Evolutionary conservation across 2,888 invertebrate species (phyloP).

Genomic region (Callinectes sapidus): DNA sequence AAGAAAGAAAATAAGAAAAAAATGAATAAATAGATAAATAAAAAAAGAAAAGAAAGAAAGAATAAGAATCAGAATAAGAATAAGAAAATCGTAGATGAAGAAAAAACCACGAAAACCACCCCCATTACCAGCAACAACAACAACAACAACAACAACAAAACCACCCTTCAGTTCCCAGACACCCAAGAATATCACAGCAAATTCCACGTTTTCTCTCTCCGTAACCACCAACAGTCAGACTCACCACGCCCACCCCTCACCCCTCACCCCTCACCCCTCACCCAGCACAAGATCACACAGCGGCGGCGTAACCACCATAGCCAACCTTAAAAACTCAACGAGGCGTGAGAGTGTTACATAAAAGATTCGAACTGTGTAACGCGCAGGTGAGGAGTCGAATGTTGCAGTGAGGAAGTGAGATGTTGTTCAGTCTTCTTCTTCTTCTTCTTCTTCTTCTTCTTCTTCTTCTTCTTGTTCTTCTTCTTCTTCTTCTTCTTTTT

Average conservation of each 20-base stretch:
- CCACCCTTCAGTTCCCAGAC: neutral
- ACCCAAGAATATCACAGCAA: neutral
- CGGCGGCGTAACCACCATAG: neutral
- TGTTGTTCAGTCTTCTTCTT: too few species aligned
- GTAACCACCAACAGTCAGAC: neutral
- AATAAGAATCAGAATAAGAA: too few species aligned
- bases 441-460: too few species aligned
- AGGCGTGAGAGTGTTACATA: neutral
- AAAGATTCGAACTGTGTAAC: neutral
- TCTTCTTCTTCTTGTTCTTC: too few species aligned
- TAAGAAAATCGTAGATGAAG: too few species aligned
- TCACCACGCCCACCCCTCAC: neutral
- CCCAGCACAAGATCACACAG: constrained; percentile 14
- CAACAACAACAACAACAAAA: too few species aligned
- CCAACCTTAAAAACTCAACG: neutral
- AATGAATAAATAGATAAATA: too few species aligned
- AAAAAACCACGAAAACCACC: too few species aligned
- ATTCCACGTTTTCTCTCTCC: neutral
- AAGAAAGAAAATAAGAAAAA: too few species aligned
- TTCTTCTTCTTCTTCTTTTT: too few species aligned
- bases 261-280: neutral
- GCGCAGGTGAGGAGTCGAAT: neutral
- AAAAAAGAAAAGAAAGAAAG: too few species aligned
- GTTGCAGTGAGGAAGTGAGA: neutral
- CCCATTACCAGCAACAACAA: too few species aligned